Base-by-base conservation (phyloP, 1,140 invertebrate species). In the Dufourea novaeangliae region DNA sequence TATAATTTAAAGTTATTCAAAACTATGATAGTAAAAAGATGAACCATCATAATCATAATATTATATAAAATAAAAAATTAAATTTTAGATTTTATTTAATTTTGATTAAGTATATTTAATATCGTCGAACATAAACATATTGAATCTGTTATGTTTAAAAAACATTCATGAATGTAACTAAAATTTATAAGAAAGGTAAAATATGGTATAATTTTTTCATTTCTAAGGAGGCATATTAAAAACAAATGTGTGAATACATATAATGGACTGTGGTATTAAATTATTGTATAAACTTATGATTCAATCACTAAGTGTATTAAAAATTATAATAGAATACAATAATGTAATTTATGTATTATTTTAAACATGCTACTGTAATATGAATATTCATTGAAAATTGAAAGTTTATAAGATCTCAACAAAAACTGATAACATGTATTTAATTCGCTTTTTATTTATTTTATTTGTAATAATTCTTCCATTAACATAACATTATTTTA, bases 181-280 rank as follows among this genome's bases (percentile, higher is more conserved):
- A 22, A 25, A 64, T 20, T 29, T 27, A 67, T 32, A 57, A 34
- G 7, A 44, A 34, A 54, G 5, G 5, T 29, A 32, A 67, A 74
- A 22, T 54, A 37, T 56, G 10, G 14, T 11, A 32, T 22, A 17
- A 66, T 54, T 10, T 25, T 72, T 29, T 20, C 29, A 32, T 57
- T 67, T 41, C 34, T 25, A 29, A 20, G 37, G 20, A 29, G 25
- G 61, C 10, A 74, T 54, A 32, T 66, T 25, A 8, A 54, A 32
- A 25, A 27, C 20, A 14, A 56, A 44, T 41, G 32, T 46, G 22
- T 20, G 11, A 56, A 56, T 75, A 57, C 25, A 75, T 68, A 11
- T 75, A 67, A 72, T 29, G 29, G n/a, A 63, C 11, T 72, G 41
- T 72, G 44, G 27, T 72, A 64, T 63, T 72, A 63, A 64, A 72